Base-by-base conservation (phyloP, 2,797 vertebrate genomes). In the Eulemur mongoz region DNA sequence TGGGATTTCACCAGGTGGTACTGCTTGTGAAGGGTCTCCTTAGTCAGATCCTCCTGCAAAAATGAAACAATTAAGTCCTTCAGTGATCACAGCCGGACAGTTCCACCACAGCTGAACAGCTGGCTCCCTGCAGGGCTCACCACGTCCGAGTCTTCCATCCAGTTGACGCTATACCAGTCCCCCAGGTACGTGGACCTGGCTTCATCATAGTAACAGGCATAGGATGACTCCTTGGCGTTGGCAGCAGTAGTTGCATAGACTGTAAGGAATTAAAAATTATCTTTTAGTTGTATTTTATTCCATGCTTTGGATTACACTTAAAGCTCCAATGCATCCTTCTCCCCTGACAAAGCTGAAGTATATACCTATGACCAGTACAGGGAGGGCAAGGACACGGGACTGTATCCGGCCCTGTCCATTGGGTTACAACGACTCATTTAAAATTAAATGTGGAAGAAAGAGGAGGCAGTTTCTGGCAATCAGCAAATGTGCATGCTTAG, bases 61-160 rank as follows among this genome's bases (percentile, higher is more conserved):
- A n/a, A 91, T 90, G 27, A 5, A 63, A 63, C 23, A 2, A 1
- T 17, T 9, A 6, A 43, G 50, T 40, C 43, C 72, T 88, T 14
- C 0, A 0, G 35, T 9, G 1, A 0, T 32, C 13, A 0, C 1
- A 32, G 65, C 52, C 67, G 7, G 30, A 15, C 0, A 2, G 4
- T 7, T 1, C 10, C 4, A 30, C 40, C 43, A 1, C 14, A 4
- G 13, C 9, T 0, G 17, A 7, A 25, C 14, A 7, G 27, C 17
- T 4, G 0, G 35, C 40, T 70, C 4, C 35, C 32, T 15, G 15
- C 32, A 14, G 38, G 84, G 92, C 98, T 98, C 97, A 99, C 99
- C 98, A 96, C 89, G 25, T 99, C 99, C 0, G 99, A 99, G 97
- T 99, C 99, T 96, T 99, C 99, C 99, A 99, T 99, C 99, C 99